These are phyloP conservation scores for Heteromurus nitidus DNA, from an alignment of 2,888 invertebrate genomes.

Conservation along the genomic window DNA sequence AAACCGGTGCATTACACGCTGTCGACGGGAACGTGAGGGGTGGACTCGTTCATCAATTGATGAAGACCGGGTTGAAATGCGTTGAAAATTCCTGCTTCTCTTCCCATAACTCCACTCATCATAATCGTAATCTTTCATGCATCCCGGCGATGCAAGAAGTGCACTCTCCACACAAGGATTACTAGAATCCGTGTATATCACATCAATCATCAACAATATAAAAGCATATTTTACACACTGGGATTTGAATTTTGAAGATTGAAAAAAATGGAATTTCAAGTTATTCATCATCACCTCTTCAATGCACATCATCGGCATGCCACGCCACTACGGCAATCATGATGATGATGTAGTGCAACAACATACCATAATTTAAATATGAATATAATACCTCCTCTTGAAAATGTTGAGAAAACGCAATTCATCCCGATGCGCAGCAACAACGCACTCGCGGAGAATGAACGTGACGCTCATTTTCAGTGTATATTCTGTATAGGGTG, in stretches of 20 bases:
- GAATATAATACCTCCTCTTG: constrained; percentile 28
- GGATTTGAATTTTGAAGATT: constrained; percentile 29
- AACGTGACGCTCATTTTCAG: too few relatives aligned
- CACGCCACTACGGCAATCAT: too few relatives aligned
- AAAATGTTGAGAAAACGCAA: not conserved
- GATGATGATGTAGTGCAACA: constrained; percentile 20
- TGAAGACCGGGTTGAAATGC: not conserved
- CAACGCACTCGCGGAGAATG: not conserved
- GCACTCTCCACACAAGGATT: not conserved
- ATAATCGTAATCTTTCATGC: not conserved
- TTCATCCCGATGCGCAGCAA: too few relatives aligned
- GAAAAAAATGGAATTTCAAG: constrained; percentile 43
- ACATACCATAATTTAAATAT: constrained; percentile 5
- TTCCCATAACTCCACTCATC: not conserved
- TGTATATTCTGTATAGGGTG: not conserved
- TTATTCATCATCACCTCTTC: constrained; percentile 50
- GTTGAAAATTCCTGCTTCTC: constrained; percentile 2
- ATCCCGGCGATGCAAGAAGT: not conserved
- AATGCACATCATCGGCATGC: constrained; percentile 11
- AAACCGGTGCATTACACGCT: not conserved
- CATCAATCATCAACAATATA: not conserved
- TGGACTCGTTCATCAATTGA: not conserved
- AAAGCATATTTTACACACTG: not conserved
- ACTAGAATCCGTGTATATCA: too few relatives aligned
- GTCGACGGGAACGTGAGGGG: constrained; percentile 2